Conservation (phyloP, 2,888 invertebrate genomes). For the Diaphora mendica region DNA sequence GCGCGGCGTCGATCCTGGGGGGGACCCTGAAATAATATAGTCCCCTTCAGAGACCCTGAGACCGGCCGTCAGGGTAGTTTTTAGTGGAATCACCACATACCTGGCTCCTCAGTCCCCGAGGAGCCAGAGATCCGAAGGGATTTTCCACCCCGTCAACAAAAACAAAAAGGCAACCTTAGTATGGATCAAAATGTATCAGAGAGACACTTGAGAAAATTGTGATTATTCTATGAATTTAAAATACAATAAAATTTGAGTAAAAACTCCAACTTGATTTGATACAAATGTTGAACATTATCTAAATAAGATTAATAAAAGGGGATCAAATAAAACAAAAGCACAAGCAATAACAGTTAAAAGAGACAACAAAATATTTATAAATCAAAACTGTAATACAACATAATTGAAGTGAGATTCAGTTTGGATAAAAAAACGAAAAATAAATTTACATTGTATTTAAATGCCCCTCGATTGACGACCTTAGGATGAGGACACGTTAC, state of each 20-base stretch:
- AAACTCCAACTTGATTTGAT: neutral
- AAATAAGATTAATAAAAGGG: neutral
- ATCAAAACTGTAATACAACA: conserved; percentile 25
- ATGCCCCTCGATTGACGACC: conserved; percentile 51
- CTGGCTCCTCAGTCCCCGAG: no score
- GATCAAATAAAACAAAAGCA: conserved; percentile 2
- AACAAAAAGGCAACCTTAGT: no score
- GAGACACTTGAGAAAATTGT: no score
- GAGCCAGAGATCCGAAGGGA: no score
- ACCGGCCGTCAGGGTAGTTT: no score
- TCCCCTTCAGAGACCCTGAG: no score
- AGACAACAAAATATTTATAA: conserved; percentile 25
- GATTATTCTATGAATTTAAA: neutral
- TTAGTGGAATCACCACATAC: no score
- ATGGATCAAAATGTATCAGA: no score
- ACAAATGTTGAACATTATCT: neutral
- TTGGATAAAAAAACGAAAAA: conserved; percentile 63
- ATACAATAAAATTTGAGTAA: no score
- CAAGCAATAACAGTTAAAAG: conserved; percentile 5
- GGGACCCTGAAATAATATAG: no score
- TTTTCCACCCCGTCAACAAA: no score
- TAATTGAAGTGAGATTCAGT: conserved; percentile 47
- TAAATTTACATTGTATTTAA: conserved; percentile 68
- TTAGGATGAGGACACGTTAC: conserved; percentile 9
- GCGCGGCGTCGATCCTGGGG: no score